Evolutionary conservation across 2,888 invertebrate genomes (phyloP).

Genomic region (Griposia aprilina): DNA sequence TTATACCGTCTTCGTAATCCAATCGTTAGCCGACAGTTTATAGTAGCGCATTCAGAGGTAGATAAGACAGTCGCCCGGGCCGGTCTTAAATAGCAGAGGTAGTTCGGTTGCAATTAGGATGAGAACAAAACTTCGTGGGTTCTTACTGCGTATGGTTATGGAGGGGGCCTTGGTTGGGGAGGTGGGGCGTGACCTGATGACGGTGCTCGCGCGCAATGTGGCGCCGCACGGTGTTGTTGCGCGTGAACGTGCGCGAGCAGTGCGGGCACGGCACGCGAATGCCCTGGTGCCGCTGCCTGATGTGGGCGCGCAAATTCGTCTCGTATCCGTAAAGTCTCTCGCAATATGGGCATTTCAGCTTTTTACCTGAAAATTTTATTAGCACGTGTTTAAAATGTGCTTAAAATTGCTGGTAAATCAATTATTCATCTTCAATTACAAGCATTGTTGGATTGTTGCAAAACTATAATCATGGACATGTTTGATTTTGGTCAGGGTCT

Average conservation of each 20-base stretch:
- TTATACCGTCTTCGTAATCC: constrained; percentile 61
- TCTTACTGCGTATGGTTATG: constrained; percentile 92
- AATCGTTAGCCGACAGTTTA: constrained; percentile 58
- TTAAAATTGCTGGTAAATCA: neutral
- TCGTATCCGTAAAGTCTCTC: constrained; percentile 98
- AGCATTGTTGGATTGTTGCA: neutral
- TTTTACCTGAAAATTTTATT: constrained; percentile 93
- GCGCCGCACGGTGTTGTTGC: constrained; percentile 97
- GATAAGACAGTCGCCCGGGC: constrained; percentile 71
- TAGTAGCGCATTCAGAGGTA: constrained; percentile 68
- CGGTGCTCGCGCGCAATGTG: constrained; percentile 98
- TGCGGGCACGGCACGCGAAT: constrained; percentile 97
- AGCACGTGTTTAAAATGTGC: neutral
- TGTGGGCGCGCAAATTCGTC: constrained; percentile 97
- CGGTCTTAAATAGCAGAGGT: constrained; percentile 83
- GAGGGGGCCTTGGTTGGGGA: constrained; percentile 89
- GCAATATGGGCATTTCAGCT: constrained; percentile 97
- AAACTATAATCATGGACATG: neutral
- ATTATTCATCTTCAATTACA: neutral
- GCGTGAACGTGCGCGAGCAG: constrained; percentile 97
- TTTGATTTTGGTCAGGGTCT: neutral
- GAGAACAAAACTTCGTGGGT: constrained; percentile 70
- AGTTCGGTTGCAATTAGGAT: constrained; percentile 81
- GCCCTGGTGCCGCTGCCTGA: constrained; percentile 97
- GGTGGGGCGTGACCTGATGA: constrained; percentile 93